phyloP scores from a whole-genome alignment of 2,113 vertebrate genomes.

The Ibidorhyncha struthersii region DNA sequence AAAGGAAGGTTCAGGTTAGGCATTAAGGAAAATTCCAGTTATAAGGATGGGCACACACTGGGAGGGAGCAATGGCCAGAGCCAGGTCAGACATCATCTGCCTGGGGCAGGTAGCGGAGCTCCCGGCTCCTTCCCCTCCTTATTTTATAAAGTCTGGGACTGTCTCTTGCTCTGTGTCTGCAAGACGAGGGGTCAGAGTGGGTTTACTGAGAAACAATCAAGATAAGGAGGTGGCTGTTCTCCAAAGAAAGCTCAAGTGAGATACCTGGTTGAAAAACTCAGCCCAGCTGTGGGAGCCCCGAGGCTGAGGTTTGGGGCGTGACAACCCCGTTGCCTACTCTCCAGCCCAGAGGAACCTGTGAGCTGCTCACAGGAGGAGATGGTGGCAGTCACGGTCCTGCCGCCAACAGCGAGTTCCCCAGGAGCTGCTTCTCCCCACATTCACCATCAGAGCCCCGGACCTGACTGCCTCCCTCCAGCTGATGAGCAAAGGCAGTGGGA shows the following conservation, averaged over 20 bases:
- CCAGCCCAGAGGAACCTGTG: too few relatives aligned
- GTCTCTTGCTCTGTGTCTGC: background rate
- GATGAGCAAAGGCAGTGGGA: background rate
- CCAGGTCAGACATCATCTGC: background rate
- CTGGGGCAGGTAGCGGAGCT: background rate
- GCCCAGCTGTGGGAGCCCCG: background rate
- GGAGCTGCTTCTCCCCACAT: background rate
- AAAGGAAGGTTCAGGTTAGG: background rate
- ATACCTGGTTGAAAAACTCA: background rate
- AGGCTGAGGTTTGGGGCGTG: background rate
- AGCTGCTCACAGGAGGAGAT: too few relatives aligned
- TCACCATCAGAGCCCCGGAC: background rate
- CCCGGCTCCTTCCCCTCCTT: background rate
- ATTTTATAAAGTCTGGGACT: accelerated
- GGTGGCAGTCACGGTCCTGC: too few relatives aligned
- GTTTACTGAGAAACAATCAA: background rate
- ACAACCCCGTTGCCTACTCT: too few relatives aligned
- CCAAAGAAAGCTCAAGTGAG: background rate
- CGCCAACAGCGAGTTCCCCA: background rate
- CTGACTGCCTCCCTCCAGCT: background rate
- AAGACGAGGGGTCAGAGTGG: background rate
- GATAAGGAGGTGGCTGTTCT: background rate
- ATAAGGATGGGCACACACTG: background rate
- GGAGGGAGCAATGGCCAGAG: background rate
- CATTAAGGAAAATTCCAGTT: background rate